These are phyloP conservation scores for Callionymus lyra DNA, from an alignment of 2,113 vertebrate species.

Conservation along the genomic window DNA sequence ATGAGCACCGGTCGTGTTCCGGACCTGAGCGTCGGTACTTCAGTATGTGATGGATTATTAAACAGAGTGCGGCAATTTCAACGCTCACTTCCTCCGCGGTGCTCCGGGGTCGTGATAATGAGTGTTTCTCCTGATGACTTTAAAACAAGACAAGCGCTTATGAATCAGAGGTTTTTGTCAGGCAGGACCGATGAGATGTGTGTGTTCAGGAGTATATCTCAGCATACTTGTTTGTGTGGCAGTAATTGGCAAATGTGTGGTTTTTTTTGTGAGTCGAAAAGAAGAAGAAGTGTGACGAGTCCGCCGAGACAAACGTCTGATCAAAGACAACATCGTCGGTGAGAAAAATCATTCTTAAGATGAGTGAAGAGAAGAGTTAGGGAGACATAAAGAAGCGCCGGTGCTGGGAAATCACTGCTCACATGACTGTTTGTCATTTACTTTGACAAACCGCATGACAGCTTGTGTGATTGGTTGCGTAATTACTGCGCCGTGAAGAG, in stretches of 20 bases:
- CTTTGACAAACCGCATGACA: slow-evolving; percentile 2
- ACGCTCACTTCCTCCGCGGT: slow-evolving; percentile 45
- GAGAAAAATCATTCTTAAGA: background rate
- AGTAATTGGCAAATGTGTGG: slow-evolving; percentile 1
- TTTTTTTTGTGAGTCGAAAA: background rate
- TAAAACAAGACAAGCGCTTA: slow-evolving; percentile 38
- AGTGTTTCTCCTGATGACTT: slow-evolving; percentile 53
- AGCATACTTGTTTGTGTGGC: slow-evolving; percentile 6
- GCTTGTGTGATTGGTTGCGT: slow-evolving; percentile 10
- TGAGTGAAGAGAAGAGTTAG: slow-evolving; percentile 6
- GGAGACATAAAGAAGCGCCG: background rate
- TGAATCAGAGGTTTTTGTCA: slow-evolving; percentile 47
- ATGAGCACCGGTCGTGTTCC: slow-evolving; percentile 29
- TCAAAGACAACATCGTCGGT: slow-evolving; percentile 20
- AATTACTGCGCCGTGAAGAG: slow-evolving; percentile 11
- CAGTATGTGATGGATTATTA: slow-evolving; percentile 53
- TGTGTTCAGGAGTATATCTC: slow-evolving; percentile 5
- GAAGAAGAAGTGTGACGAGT: slow-evolving; percentile 4
- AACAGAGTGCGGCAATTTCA: slow-evolving; percentile 56
- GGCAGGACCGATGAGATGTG: slow-evolving; percentile 8
- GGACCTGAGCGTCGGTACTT: slow-evolving; percentile 35
- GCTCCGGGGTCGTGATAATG: slow-evolving; percentile 45
- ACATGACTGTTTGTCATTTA: background rate
- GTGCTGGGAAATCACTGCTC: slow-evolving; percentile 6
- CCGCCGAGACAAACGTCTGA: slow-evolving; percentile 25